phyloP scores from a whole-genome alignment of 2,797 vertebrate species.

The Anguilla obscura region DNA sequence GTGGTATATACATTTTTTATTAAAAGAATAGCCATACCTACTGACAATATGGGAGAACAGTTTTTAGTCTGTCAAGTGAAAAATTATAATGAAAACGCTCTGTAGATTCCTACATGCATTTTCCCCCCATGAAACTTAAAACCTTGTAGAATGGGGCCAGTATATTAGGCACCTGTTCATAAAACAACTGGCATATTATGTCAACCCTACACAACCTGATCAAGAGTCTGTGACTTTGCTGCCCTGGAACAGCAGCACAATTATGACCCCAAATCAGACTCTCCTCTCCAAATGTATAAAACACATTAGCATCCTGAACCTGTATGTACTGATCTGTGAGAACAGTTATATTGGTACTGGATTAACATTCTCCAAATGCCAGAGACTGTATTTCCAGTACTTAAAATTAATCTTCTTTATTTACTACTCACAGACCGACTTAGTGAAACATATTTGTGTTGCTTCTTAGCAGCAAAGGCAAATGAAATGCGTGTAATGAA shows the following conservation, averaged over 20 bases:
- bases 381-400: slow-evolving; percentile 12
- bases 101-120: neutral
- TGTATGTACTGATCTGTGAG: neutral
- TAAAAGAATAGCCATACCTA: neutral
- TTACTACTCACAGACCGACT: slow-evolving; percentile 4
- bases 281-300: neutral
- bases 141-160: neutral
- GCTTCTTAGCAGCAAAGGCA: neutral
- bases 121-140: neutral
- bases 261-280: neutral
- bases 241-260: neutral
- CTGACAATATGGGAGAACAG: neutral
- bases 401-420: slow-evolving; percentile 14
- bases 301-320: slow-evolving; percentile 1
- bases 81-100: neutral
- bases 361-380: slow-evolving; percentile 40
- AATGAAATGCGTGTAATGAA: neutral
- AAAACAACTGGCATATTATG: neutral
- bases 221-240: neutral
- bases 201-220: neutral
- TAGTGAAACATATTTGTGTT: neutral
- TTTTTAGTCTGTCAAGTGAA: neutral
- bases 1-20: neutral
- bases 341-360: slow-evolving; percentile 6
- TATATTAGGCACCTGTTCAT: neutral